Evolutionary conservation across 1,140 invertebrate genomes (phyloP).

Genomic region (Phortica variegata): DNA sequence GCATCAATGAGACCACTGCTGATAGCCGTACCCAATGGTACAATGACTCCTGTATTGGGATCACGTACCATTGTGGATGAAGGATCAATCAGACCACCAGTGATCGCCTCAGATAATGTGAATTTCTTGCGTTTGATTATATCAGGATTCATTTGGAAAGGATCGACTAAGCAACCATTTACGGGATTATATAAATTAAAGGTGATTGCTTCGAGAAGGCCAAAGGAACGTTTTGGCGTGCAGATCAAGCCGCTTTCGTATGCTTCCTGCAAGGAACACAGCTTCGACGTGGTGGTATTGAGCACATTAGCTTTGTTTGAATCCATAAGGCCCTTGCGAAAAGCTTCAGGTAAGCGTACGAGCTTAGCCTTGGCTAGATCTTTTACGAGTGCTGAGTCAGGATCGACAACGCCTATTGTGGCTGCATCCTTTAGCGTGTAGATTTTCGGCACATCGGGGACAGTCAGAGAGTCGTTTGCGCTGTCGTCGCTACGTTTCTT

Average conservation of each 20-base stretch:
- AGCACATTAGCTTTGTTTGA: constrained; percentile 81
- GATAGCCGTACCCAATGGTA: constrained; percentile 77
- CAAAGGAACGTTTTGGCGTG: constrained; percentile 73
- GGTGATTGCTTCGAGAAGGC: constrained; percentile 78
- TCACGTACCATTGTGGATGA: constrained; percentile 81
- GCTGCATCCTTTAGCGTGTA: constrained; percentile 84
- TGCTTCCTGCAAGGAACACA: constrained; percentile 73
- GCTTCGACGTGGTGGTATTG: constrained; percentile 76
- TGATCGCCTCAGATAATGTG: constrained; percentile 75
- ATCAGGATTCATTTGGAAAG: constrained; percentile 70
- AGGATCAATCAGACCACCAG: constrained; percentile 79
- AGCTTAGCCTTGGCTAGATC: constrained; percentile 79
- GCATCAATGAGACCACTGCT: constrained; percentile 75
- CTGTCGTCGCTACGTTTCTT: constrained; percentile 21
- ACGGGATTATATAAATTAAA: constrained; percentile 81
- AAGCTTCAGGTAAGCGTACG: constrained; percentile 81
- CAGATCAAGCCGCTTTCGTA: constrained; percentile 75
- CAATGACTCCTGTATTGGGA: constrained; percentile 71
- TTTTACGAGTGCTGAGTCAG: constrained; percentile 84
- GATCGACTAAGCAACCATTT: constrained; percentile 77
- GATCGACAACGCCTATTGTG: constrained; percentile 78
- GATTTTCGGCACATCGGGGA: constrained; percentile 58
- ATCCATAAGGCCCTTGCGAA: constrained; percentile 83
- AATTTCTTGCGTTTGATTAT: constrained; percentile 67
- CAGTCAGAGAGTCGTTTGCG: constrained; percentile 39